Conservation (phyloP, 2,888 invertebrate genomes). For the Nymphalis polychloros region DNA sequence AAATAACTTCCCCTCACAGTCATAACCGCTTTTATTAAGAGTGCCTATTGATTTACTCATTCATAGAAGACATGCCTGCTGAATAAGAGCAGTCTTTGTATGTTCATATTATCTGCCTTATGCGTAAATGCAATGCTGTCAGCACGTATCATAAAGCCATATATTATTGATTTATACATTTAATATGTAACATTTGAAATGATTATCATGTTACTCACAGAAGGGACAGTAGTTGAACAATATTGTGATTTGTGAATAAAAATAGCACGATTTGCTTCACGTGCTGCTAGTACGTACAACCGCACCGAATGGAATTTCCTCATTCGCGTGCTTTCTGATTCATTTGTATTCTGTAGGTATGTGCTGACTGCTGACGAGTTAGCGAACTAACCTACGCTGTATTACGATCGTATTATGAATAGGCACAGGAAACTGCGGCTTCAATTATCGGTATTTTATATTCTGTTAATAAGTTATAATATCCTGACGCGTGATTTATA, state of each 20-base stretch:
- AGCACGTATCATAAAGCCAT: not conserved
- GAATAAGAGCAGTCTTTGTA: slow-evolving; percentile 16
- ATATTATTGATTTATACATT: not conserved
- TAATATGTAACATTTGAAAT: not conserved
- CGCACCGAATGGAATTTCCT: slow-evolving; percentile 71
- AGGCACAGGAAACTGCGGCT: slow-evolving; percentile 59
- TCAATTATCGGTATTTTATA: slow-evolving; percentile 45
- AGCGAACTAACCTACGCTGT: slow-evolving; percentile 56
- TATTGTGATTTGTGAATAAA: slow-evolving; percentile 41
- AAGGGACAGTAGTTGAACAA: slow-evolving; percentile 17
- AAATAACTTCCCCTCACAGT: slow-evolving; percentile 37
- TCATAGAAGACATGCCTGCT: slow-evolving; percentile 23
- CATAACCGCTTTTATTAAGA: slow-evolving; percentile 36
- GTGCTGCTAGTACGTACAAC: slow-evolving; percentile 45
- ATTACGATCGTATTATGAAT: slow-evolving; percentile 42
- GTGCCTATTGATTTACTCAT: slow-evolving; percentile 31
- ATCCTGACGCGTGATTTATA: slow-evolving; percentile 33
- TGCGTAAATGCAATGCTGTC: not conserved
- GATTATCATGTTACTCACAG: not conserved
- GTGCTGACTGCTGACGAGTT: slow-evolving; percentile 46
- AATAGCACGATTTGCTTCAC: slow-evolving; percentile 39
- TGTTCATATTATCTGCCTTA: not conserved
- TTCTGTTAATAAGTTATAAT: slow-evolving; percentile 41
- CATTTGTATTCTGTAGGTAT: slow-evolving; percentile 68
- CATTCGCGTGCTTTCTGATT: slow-evolving; percentile 71